Base-by-base conservation (phyloP, 1,140 invertebrate species). In the Microplitis mediator region DNA sequence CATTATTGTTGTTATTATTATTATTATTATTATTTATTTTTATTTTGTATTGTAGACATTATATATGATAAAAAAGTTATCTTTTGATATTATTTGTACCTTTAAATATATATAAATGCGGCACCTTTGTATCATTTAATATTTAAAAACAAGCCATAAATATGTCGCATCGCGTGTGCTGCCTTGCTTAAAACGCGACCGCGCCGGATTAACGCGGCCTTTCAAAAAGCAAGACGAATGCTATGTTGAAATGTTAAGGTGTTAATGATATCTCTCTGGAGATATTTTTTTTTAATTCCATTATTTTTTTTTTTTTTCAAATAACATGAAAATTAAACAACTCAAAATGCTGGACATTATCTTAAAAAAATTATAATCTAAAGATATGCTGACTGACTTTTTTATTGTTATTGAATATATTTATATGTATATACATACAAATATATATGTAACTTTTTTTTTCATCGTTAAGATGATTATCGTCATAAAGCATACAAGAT, bases 81-180 rank as follows among this genome's bases (percentile, higher is more conserved):
- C 34, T 63, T 34, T 16, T 8, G 4, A 11, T 34, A 31, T 31
- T 61, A 36, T 51, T 39, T 16, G 39, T 50, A 39, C 36, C 14
- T 65, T 71, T 9, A 54, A 54, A 45, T 45, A 45, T 45, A 45
- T 45, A 45, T 45, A 45, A 56, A 35, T 64, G 79, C 81, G 82
- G 81, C 76, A 75, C 80, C 82, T 83, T 83, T 83, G 81, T 82
- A 82, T 82, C 81, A 82, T 82, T 83, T 86, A 86, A 86, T 87
- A 86, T 87, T 87, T 86, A 86, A 87, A 87, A 87, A 87, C 85
- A 87, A 85, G 84, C 84, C 80, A 86, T 87, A 86, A 87, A 87
- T 87, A 85, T 84, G 81, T 80, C 78, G 79, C 76, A 68, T 81
- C 83, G 82, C 80, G 82, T 45, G 39, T 83, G 83, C 78, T 83